Evolutionary conservation across 2,888 invertebrate species (phyloP).

Genomic region (Hirtodrosophila duncani): DNA sequence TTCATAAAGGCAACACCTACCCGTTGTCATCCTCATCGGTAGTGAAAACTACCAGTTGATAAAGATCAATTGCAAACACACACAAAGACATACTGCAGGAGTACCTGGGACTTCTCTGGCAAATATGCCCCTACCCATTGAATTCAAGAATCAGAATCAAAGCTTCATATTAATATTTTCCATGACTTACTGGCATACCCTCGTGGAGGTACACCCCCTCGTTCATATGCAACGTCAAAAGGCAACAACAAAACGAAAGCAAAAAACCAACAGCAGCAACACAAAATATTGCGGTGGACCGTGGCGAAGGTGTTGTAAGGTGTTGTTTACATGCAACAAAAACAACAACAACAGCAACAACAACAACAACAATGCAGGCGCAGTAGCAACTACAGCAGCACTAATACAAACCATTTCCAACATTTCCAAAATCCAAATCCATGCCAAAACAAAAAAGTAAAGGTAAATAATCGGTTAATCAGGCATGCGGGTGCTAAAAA

Average conservation of each 20-base stretch:
- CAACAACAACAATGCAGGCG: conserved; percentile 1
- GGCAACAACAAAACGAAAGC: conserved; percentile 4
- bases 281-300: conserved; percentile 50
- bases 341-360: conserved; percentile 16
- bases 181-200: too few relatives aligned
- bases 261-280: conserved; percentile 18
- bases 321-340: conserved; percentile 63
- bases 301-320: conserved; percentile 70
- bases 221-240: neutral
- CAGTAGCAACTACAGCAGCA: neutral
- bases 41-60: too few relatives aligned
- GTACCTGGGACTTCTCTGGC: too few relatives aligned
- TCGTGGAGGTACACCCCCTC: too few relatives aligned
- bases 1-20: too few relatives aligned
- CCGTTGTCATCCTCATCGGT: too few relatives aligned
- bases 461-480: conserved; percentile 48
- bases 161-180: too few relatives aligned
- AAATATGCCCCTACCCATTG: too few relatives aligned
- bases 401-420: conserved; percentile 14
- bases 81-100: too few relatives aligned
- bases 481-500: conserved; percentile 64
- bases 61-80: too few relatives aligned
- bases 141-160: too few relatives aligned
- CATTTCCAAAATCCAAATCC: conserved; percentile 20
- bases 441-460: conserved; percentile 20